Conservation (phyloP, 2,797 vertebrate species). For the Epinephelus malabaricus region DNA sequence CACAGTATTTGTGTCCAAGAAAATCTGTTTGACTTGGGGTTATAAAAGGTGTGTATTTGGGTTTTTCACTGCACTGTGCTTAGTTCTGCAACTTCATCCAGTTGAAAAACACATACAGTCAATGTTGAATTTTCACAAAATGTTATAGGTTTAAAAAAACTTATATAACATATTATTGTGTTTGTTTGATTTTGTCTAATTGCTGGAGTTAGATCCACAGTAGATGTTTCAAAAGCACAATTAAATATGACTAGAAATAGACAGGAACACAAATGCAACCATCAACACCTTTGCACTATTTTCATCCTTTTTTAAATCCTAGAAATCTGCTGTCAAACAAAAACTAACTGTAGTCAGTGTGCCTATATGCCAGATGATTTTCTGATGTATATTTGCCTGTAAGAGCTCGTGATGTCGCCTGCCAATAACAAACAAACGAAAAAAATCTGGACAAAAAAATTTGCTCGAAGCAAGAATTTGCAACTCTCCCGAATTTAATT, state of each 20-base stretch:
- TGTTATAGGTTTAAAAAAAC: background rate
- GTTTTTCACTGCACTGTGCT: background rate
- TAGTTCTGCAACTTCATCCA: background rate
- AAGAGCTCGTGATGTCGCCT: background rate
- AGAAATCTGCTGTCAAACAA: background rate
- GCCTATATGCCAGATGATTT: background rate
- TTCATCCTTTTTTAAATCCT: too few relatives aligned
- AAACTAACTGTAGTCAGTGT: background rate
- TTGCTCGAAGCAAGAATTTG: background rate
- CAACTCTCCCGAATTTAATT: constrained; percentile 2
- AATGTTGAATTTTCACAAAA: background rate
- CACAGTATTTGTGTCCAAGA: background rate
- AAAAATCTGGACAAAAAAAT: background rate
- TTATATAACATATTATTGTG: background rate
- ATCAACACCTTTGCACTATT: too few relatives aligned
- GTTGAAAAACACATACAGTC: background rate
- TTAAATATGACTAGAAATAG: too few relatives aligned
- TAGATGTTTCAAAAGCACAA: background rate
- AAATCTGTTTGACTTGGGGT: background rate
- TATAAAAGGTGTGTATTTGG: background rate
- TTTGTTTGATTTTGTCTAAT: background rate
- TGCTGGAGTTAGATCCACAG: background rate
- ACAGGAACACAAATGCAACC: too few relatives aligned
- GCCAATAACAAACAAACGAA: background rate
- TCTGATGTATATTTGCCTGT: background rate